Evolutionary conservation across 2,113 vertebrate genomes (phyloP).

Genomic region (Eudyptes chrysolophus): DNA sequence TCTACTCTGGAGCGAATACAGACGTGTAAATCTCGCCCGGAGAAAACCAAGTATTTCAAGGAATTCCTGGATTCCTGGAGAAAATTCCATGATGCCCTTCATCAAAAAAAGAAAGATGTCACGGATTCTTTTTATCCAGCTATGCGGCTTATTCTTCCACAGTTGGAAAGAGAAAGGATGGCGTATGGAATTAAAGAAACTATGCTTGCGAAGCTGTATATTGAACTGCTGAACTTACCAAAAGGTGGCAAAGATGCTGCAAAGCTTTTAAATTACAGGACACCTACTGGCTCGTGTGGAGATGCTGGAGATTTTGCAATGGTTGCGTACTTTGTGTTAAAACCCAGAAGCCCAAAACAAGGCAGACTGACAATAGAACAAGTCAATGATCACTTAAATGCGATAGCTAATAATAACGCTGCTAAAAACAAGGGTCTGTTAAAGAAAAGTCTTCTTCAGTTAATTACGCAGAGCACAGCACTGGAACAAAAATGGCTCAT

Average conservation of each 20-base stretch:
- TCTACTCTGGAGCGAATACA: conserved; percentile 90
- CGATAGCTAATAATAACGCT: conserved; percentile 84
- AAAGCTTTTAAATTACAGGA: conserved; percentile 91
- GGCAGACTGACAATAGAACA: conserved; percentile 86
- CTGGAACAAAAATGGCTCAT: conserved; percentile 98
- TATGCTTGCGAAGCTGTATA: conserved; percentile 95
- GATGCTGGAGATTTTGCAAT: conserved; percentile 93
- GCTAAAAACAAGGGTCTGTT: conserved; percentile 85
- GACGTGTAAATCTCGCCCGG: conserved; percentile 81
- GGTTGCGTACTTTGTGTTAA: conserved; percentile 92
- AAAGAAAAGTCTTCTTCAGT: conserved; percentile 87
- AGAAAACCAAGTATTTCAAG: conserved; percentile 84
- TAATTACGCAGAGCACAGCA: conserved; percentile 91
- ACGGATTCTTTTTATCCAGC: conserved; percentile 95
- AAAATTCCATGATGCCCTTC: conserved; percentile 88
- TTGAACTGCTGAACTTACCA: conserved; percentile 89
- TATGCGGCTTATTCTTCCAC: conserved; percentile 92
- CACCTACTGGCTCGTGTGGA: conserved; percentile 80
- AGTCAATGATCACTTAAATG: conserved; percentile 91
- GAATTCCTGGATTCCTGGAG: conserved; percentile 94
- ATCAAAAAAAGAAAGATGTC: conserved; percentile 82
- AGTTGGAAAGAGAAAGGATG: conserved; percentile 91
- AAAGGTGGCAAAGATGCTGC: conserved; percentile 91
- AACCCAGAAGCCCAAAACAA: conserved; percentile 84
- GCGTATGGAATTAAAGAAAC: conserved; percentile 98